Base-by-base conservation (phyloP, 2,888 invertebrate species). In the Chloromyia formosa region DNA sequence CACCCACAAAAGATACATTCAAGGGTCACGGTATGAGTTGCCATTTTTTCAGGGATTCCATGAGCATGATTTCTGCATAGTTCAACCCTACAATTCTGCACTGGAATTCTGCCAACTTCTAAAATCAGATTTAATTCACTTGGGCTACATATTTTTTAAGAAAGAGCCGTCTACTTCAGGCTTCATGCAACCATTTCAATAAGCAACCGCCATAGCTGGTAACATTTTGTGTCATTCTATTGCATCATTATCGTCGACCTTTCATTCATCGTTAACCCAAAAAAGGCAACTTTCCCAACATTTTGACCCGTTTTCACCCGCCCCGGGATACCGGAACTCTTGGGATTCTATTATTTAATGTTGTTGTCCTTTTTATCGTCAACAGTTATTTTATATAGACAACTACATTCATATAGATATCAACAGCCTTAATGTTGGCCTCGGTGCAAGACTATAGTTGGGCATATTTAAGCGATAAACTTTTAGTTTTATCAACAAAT, bases 341-440 rank as follows among this genome's bases (percentile, higher is more conserved):
- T 49, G 22, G 22, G 14, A 58, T 68, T 23, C 71, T 71, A 71
- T 71, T 71, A 71, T 71, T 71, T 71, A 71, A 58, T 58, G 58
- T 58, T 58, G 40, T 71, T 58, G 71, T 71, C 71, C 71, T 71
- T 71, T 71, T 71, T 71, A 56, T 71, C 58, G 71, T 58, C 56
- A 12, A 40, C 71, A 71, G 71, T 71, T 71, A 71, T 53, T 58
- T 56, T 71, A 40, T 66, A 22, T 66, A 35, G 27, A 35, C 27
- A 35, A 35, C 27, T 2, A 35, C 27, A 35, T 35, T 35, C 27
- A 35, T 35, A 35, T 35, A 35, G 27, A 35, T 35, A 35, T 35
- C 27, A 35, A 35, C 27, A 35, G 27, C 27, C 49, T n/a, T 20
- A 20, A 56, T 62, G 40, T 18, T 56, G 27, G 58, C 56, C 23